These are phyloP conservation scores for Biston betularia DNA, from an alignment of 2,888 invertebrate genomes.

Conservation along the genomic window DNA sequence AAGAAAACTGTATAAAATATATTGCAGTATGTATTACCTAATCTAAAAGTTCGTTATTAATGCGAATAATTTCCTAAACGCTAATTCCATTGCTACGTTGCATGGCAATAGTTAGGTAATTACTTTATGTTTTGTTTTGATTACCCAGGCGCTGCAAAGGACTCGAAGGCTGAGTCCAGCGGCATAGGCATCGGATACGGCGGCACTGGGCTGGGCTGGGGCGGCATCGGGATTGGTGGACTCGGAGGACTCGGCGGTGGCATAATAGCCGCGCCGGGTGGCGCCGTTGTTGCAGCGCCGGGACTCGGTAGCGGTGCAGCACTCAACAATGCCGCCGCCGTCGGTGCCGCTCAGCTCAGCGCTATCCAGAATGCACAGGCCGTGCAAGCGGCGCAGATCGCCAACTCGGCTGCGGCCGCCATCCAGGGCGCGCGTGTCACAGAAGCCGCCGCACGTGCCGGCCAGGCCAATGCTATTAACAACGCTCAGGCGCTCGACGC, in stretches of 20 bases:
- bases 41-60: neutral
- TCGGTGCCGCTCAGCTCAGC: constrained; percentile 77
- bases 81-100: no score
- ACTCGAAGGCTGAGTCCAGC: constrained; percentile 41
- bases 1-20: no score
- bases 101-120: no score
- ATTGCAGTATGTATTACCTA: no score
- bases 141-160: constrained; percentile 32
- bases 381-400: constrained; percentile 75
- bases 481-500: constrained; percentile 79
- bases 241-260: constrained; percentile 41
- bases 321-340: constrained; percentile 75
- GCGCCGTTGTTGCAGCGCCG: no score
- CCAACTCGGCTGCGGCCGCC: constrained; percentile 76
- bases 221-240: constrained; percentile 43
- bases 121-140: neutral
- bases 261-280: constrained; percentile 48
- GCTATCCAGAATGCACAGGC: constrained; percentile 82
- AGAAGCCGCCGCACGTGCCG: constrained; percentile 76
- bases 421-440: constrained; percentile 78
- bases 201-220: constrained; percentile 42
- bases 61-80: no score
- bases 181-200: constrained; percentile 46
- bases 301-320: constrained; percentile 64
- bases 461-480: constrained; percentile 74